Evolutionary conservation across 1,140 invertebrate genomes (phyloP).

Genomic region (Apis florea): DNA sequence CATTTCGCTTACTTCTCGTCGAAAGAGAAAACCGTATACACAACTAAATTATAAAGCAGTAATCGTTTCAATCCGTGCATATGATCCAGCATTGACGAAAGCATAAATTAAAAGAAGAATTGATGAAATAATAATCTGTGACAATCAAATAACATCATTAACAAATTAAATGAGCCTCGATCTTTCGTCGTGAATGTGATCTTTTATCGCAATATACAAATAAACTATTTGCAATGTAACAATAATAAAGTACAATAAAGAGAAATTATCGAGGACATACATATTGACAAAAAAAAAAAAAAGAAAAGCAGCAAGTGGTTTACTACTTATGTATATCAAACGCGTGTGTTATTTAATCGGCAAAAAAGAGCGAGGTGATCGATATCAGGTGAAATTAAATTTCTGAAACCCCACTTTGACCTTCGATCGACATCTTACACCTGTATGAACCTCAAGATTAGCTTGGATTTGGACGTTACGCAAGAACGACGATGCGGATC

Average conservation of each 20-base stretch:
- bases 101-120: background rate
- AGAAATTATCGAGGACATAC: too few relatives aligned
- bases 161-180: too few relatives aligned
- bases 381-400: slow-evolving; percentile 18
- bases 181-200: too few relatives aligned
- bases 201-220: too few relatives aligned
- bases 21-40: slow-evolving; percentile 28
- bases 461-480: slow-evolving; percentile 48
- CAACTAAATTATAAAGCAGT: slow-evolving; percentile 19
- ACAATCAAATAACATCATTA: too few relatives aligned
- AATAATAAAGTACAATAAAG: too few relatives aligned
- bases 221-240: too few relatives aligned
- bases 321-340: background rate
- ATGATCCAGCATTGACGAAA: slow-evolving; percentile 22
- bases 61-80: slow-evolving; percentile 28
- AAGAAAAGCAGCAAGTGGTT: too few relatives aligned
- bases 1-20: slow-evolving; percentile 1
- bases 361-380: background rate
- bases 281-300: too few relatives aligned
- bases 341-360: background rate
- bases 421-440: slow-evolving; percentile 36
- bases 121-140: too few relatives aligned
- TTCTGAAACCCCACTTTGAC: slow-evolving; percentile 29
- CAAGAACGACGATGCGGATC: slow-evolving; percentile 61
- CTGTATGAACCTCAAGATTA: slow-evolving; percentile 29